A percentile compares a stretch with the other conserved stretches of the same genome.
Evolutionary conservation across 2,888 invertebrate genomes (phyloP).

Genomic region (Apodemia zela): DNA sequence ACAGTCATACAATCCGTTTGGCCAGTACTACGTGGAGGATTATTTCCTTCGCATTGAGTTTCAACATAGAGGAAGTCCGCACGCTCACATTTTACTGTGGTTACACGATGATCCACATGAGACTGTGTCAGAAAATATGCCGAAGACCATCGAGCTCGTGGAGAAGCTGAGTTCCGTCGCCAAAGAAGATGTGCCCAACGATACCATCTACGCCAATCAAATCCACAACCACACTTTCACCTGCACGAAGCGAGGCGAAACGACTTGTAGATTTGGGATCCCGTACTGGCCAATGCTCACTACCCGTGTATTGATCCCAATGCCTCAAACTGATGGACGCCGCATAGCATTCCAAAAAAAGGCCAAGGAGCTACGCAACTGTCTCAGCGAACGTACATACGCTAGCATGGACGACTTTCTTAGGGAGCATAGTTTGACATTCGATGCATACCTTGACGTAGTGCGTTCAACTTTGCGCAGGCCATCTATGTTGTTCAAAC

Average conservation of each 20-base stretch:
- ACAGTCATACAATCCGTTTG: slow-evolving; percentile 40
- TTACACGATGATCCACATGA: slow-evolving; percentile 46
- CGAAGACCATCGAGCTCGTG: slow-evolving; percentile 41
- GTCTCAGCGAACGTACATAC: slow-evolving; percentile 38
- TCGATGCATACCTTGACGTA: slow-evolving; percentile 38
- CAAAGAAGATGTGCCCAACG: slow-evolving; percentile 36
- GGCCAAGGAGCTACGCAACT: slow-evolving; percentile 38
- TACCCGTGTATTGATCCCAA: slow-evolving; percentile 42
- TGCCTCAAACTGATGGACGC: slow-evolving; percentile 41
- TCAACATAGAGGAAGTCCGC: slow-evolving; percentile 50
- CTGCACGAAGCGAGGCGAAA: no score
- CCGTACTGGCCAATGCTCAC: slow-evolving; percentile 44
- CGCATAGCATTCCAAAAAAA: slow-evolving; percentile 37
- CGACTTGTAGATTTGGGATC: no score
- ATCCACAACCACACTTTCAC: no score
- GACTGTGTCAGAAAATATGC: slow-evolving; percentile 41
- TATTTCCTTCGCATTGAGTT: slow-evolving; percentile 51
- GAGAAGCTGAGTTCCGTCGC: slow-evolving; percentile 43
- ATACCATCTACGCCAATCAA: no score
- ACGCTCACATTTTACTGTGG: slow-evolving; percentile 53
- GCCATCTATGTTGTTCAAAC: slow-evolving; percentile 40
- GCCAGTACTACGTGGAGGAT: slow-evolving; percentile 40
- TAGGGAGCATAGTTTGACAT: slow-evolving; percentile 38
- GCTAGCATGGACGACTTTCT: slow-evolving; percentile 42
- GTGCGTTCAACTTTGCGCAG: slow-evolving; percentile 41